phyloP scores from a whole-genome alignment of 2,888 invertebrate genomes.

The Drosophila phalerata region DNA sequence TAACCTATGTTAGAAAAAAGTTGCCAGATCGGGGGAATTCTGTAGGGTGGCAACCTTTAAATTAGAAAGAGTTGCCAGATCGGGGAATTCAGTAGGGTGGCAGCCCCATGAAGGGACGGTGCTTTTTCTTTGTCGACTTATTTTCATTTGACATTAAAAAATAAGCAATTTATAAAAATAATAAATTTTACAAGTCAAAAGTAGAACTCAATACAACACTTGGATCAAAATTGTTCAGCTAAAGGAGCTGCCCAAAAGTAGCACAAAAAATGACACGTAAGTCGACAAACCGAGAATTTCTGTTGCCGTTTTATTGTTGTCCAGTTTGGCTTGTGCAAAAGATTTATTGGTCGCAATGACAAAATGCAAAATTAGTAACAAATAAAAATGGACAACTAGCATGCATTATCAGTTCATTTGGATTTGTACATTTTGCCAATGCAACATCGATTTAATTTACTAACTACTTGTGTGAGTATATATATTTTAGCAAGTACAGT shows the following conservation, averaged over 20 bases:
- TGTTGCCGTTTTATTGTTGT: conserved; percentile 19
- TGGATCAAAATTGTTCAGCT: conserved; percentile 34
- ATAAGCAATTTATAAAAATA: conserved; percentile 9
- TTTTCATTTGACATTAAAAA: conserved; percentile 20
- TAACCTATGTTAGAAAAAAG: too few species aligned
- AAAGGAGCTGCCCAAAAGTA: conserved; percentile 38
- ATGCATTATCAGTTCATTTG: not conserved
- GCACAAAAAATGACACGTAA: conserved; percentile 66
- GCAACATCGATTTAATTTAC: conserved; percentile 11
- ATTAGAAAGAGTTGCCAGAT: too few species aligned
- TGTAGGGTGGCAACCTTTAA: too few species aligned
- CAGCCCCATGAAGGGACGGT: too few species aligned
- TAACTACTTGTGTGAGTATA: not conserved
- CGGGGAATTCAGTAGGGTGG: too few species aligned
- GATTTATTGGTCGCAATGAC: not conserved
- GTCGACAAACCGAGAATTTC: conserved; percentile 21
- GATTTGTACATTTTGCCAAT: not conserved
- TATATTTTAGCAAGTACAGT: not conserved
- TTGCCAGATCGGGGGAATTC: too few species aligned
- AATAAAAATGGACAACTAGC: not conserved
- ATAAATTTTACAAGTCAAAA: conserved; percentile 7
- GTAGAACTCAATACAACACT: conserved; percentile 15
- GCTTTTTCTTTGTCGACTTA: too few species aligned
- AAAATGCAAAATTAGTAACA: not conserved
- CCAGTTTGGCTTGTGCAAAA: not conserved